Evolutionary conservation across 2,113 vertebrate species (phyloP).

Genomic region (Barbus barbus): DNA sequence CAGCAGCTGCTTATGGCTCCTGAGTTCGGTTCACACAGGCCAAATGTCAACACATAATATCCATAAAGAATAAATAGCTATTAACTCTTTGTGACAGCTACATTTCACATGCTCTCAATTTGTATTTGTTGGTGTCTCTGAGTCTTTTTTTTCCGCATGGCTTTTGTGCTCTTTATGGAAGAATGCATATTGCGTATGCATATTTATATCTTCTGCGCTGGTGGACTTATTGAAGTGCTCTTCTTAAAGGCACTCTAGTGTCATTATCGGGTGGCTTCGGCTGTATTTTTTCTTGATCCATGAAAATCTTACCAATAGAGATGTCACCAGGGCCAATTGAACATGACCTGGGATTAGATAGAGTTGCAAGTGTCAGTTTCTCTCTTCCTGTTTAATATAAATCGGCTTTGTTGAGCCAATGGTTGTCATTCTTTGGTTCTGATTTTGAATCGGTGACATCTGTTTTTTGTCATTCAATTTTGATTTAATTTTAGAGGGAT

Average conservation of each 20-base stretch:
- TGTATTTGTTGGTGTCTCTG: constrained; percentile 43
- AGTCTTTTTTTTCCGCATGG: constrained; percentile 30
- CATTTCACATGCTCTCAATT: constrained; percentile 53
- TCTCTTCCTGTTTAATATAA: constrained; percentile 11
- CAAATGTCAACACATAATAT: constrained; percentile 70
- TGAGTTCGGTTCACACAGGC: constrained; percentile 54
- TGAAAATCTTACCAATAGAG: constrained; percentile 49
- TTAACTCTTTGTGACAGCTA: constrained; percentile 54
- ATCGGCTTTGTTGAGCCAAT: background rate
- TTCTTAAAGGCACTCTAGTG: constrained; percentile 40
- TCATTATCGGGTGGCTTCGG: constrained; percentile 21
- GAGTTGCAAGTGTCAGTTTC: constrained; percentile 14
- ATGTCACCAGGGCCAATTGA: constrained; percentile 37
- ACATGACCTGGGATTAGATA: constrained; percentile 29
- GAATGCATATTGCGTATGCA: constrained; percentile 71
- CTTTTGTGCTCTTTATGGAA: constrained; percentile 45
- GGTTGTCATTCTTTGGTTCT: background rate
- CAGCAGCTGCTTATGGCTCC: constrained; percentile 54
- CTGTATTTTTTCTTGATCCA: constrained; percentile 41
- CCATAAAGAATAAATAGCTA: constrained; percentile 63
- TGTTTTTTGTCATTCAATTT: background rate
- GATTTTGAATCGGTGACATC: background rate
- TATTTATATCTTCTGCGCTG: constrained; percentile 80
- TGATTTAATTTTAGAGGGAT: background rate
- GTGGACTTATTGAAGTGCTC: constrained; percentile 52